Evolutionary conservation across 2,888 invertebrate species (phyloP).

Genomic region (Drosophila subsilvestris): DNA sequence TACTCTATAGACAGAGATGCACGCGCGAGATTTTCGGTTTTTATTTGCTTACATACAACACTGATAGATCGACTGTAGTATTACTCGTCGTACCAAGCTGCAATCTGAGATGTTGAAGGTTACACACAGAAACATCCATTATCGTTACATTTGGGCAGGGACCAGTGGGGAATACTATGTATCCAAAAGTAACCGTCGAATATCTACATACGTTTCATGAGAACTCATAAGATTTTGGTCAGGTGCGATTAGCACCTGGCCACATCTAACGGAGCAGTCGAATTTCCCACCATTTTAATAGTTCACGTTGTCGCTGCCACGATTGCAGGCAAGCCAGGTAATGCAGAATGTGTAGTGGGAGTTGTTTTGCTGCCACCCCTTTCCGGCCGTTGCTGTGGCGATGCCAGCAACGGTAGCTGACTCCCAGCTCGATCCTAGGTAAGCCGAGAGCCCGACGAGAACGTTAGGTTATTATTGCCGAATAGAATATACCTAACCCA

Average conservation of each 20-base stretch:
- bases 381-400: neutral
- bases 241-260: conserved; percentile 41
- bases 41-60: conserved; percentile 37
- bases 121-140: neutral
- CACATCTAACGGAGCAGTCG: conserved; percentile 80
- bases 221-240: neutral
- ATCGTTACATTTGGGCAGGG: neutral
- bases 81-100: neutral
- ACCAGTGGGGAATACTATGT: conserved; percentile 4
- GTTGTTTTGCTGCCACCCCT: conserved; percentile 21
- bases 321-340: conserved; percentile 75
- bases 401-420: conserved; percentile 3
- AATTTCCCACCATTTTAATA: conserved; percentile 80
- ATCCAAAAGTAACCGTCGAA: conserved; percentile 43
- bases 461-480: neutral
- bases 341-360: conserved; percentile 65
- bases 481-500: neutral
- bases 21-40: conserved; percentile 20
- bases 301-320: conserved; percentile 79
- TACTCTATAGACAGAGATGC: no score
- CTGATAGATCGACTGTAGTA: neutral
- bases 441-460: neutral
- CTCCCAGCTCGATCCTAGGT: neutral
- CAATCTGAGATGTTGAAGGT: neutral
- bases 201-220: conserved; percentile 30